Evolutionary conservation across 64 coral and sea anemone species (phyloP).

Genomic region (Exaiptasia diaphana): DNA sequence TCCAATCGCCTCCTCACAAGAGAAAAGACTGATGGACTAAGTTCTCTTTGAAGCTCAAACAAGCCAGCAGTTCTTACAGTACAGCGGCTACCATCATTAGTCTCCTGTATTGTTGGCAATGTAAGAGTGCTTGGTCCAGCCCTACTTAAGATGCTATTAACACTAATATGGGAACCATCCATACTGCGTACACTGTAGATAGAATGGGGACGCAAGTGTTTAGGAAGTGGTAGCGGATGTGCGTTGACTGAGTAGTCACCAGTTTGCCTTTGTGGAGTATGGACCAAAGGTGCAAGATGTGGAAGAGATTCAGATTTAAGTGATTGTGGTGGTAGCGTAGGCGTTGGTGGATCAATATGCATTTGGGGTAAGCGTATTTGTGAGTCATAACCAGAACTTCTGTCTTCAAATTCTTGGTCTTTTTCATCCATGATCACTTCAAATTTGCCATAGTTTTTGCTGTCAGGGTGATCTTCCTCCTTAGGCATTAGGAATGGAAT

Average conservation of each 20-base stretch:
- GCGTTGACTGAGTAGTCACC: neutral
- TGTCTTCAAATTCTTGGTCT: conserved; percentile 2
- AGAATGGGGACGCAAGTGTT: conserved; percentile 1
- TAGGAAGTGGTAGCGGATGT: neutral
- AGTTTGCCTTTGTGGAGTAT: neutral
- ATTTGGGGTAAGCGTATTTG: neutral
- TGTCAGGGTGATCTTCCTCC: conserved; percentile 41
- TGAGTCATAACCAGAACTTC: conserved; percentile 21
- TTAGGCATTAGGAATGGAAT: conserved; percentile 92
- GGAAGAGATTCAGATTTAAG: neutral
- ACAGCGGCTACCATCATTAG: conserved; percentile 46
- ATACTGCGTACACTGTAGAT: neutral
- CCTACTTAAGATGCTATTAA: conserved; percentile 32
- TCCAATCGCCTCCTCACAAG: conserved; percentile 77
- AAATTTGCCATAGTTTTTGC: conserved; percentile 64
- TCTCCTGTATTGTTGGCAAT: conserved; percentile 52
- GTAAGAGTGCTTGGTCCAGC: conserved; percentile 29
- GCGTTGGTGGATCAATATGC: conserved; percentile 8
- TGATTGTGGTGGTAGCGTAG: neutral
- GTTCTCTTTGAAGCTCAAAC: conserved; percentile 58
- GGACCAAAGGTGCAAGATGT: neutral
- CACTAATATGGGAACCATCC: conserved; percentile 1
- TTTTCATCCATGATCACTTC: conserved; percentile 65
- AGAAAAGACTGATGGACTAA: conserved; percentile 84
- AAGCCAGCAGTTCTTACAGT: conserved; percentile 58